phyloP scores from a whole-genome alignment of 2,888 invertebrate species.

The Cacoxenus indagator region DNA sequence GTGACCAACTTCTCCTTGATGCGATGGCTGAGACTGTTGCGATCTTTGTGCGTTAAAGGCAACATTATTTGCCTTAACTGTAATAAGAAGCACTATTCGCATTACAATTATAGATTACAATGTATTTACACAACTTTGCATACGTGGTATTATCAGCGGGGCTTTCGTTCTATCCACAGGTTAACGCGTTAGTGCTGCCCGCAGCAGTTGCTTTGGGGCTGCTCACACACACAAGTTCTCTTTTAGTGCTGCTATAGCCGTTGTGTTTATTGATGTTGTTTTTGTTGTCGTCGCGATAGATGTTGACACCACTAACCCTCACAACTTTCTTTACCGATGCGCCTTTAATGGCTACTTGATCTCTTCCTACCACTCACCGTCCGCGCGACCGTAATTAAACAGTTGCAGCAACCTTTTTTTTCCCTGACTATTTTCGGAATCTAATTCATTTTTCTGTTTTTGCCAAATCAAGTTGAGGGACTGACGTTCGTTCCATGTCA shows the following conservation, averaged over 20 bases:
- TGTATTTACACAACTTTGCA: slow-evolving; percentile 47
- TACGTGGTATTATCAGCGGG: slow-evolving; percentile 65
- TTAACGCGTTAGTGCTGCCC: too few relatives aligned
- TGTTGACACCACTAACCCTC: too few relatives aligned
- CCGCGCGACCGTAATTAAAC: neutral
- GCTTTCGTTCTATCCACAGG: slow-evolving; percentile 3
- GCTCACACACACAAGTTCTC: neutral
- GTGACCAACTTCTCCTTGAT: slow-evolving; percentile 82
- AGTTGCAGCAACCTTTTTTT: neutral
- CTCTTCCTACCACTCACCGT: neutral
- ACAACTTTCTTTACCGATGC: too few relatives aligned
- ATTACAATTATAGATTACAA: too few relatives aligned
- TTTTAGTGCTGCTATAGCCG: neutral
- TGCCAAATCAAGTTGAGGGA: neutral
- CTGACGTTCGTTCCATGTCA: neutral
- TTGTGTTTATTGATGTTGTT: neutral
- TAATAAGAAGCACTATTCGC: too few relatives aligned
- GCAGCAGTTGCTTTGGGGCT: slow-evolving; percentile 29
- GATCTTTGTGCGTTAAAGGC: slow-evolving; percentile 83
- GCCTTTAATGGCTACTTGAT: too few relatives aligned
- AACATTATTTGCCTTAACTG: slow-evolving; percentile 51
- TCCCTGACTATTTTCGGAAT: neutral
- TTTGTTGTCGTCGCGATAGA: too few relatives aligned
- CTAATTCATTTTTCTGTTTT: neutral
- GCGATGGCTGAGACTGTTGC: slow-evolving; percentile 75